Base-by-base conservation (phyloP, 2,113 vertebrate genomes). In the Mola mola region DNA sequence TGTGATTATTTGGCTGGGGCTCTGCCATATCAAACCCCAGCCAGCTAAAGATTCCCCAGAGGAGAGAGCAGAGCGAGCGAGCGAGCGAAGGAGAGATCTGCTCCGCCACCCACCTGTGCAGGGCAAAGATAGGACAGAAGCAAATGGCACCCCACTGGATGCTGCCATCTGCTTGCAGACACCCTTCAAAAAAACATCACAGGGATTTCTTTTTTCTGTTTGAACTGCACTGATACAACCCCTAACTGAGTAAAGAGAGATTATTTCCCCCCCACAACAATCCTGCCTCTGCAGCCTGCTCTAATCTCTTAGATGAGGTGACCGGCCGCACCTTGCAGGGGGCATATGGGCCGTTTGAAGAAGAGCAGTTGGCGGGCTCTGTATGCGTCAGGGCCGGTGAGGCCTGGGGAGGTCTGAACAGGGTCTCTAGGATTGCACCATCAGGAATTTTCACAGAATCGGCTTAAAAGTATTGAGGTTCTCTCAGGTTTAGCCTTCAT, bases 401-500 rank as follows among this genome's bases (percentile, higher is more conserved):
- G 34, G n/a, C 56, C 48, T 72, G 75, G 75, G 81, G 80, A 81
- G 74, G 68, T 75, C 70, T 47, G 42, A 65, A 25, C 25, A 6
- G 49, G 67, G 72, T 75, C 70, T 53, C 8, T 38, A 66, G 64
- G 76, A 74, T 20, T 79, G 72, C 78, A 48, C 58, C 36, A 79
- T 79, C 60, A 74, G 74, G 66, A 37, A 19, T 75, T 85, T 79
- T 72, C n/a, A 62, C 40, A 55, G 41, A 70, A 83, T 49, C 41
- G 0, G 65, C 48, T 84, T 67, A 75, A 13, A 69, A 51, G 47
- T 38, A 17, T 28, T 2, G 11, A 46, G 38, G 37, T 51, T 8
- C 51, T 72, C 44, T 66, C 13, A 43, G 49, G 56, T 63, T 59
- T 20, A 40, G 24, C 33, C 48, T 55, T 31, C 22, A 40, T 49